phyloP scores from a whole-genome alignment of 2,888 invertebrate species.

The Lymantria monacha region DNA sequence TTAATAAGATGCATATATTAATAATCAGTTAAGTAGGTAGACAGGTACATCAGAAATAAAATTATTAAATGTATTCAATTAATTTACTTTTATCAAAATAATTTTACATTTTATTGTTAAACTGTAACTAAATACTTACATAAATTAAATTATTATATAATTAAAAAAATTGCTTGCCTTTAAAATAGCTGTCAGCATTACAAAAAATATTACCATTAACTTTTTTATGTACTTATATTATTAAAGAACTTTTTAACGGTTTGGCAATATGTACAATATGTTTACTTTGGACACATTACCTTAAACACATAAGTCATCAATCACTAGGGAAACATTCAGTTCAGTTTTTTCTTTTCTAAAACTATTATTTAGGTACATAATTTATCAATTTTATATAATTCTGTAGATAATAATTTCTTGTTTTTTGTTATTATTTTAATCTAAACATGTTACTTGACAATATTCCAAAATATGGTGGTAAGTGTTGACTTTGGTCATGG shows the following conservation, averaged over 20 bases:
- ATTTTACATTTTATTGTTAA: slow-evolving; percentile 27
- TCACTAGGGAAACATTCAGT: slow-evolving; percentile 37
- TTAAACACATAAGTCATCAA: slow-evolving; percentile 31
- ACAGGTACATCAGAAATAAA: slow-evolving; percentile 20
- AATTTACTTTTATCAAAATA: slow-evolving; percentile 29
- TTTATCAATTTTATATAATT: no score
- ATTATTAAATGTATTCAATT: slow-evolving; percentile 21
- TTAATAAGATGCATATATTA: no score
- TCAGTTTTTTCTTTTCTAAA: slow-evolving; percentile 27
- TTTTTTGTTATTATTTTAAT: no score
- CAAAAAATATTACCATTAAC: slow-evolving; percentile 39
- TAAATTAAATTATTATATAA: slow-evolving; percentile 29
- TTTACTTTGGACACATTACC: slow-evolving; percentile 35
- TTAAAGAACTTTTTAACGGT: slow-evolving; percentile 32
- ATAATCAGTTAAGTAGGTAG: no score
- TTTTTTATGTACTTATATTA: slow-evolving; percentile 26
- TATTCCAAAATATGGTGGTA: no score
- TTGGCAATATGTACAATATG: slow-evolving; percentile 39
- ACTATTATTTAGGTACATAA: slow-evolving; percentile 1
- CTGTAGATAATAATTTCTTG: no score
- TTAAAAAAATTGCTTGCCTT: slow-evolving; percentile 24
- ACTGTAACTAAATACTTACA: slow-evolving; percentile 29
- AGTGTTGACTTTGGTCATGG: no score
- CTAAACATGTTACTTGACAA: no score
- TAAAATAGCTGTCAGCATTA: slow-evolving; percentile 30